Evolutionary conservation across 2,113 vertebrate species (phyloP).

Genomic region (Melierax canorus): DNA sequence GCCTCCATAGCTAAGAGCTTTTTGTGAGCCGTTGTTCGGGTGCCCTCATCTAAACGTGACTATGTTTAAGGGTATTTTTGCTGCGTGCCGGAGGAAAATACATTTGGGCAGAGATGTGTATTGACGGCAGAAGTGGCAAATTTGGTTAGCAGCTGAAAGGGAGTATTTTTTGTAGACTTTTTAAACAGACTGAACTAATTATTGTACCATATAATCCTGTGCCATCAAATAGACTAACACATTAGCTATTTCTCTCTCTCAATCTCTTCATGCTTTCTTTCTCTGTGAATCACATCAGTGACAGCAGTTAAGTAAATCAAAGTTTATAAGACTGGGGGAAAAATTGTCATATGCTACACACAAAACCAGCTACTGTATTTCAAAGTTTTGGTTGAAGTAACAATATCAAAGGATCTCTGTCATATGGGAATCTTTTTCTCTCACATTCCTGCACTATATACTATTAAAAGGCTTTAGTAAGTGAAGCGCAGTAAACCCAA

Average conservation of each 20-base stretch:
- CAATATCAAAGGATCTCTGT: slow-evolving; percentile 42
- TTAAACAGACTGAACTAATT: neutral
- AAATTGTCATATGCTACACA: neutral
- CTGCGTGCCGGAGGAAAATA: neutral
- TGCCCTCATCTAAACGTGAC: neutral
- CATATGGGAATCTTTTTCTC: slow-evolving; percentile 44
- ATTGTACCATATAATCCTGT: slow-evolving; percentile 12
- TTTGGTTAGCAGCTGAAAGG: too few relatives aligned
- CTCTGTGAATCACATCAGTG: neutral
- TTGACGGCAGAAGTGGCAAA: neutral
- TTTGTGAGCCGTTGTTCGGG: neutral
- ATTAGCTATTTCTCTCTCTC: slow-evolving; percentile 6
- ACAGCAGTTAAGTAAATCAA: slow-evolving; percentile 53
- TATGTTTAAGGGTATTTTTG: neutral
- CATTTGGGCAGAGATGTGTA: accelerated
- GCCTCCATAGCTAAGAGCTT: too few relatives aligned
- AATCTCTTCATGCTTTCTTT: neutral
- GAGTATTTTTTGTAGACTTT: neutral
- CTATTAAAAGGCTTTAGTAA: slow-evolving; percentile 37
- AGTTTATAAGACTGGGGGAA: slow-evolving; percentile 36
- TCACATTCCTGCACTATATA: neutral
- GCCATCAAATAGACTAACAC: slow-evolving; percentile 38
- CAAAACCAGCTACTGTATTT: slow-evolving; percentile 45
- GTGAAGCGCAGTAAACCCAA: neutral
- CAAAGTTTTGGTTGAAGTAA: slow-evolving; percentile 55